These are phyloP conservation scores for Phenganax subtilis DNA, from an alignment of 92 coral and sea anemone species.

Conservation along the genomic window DNA sequence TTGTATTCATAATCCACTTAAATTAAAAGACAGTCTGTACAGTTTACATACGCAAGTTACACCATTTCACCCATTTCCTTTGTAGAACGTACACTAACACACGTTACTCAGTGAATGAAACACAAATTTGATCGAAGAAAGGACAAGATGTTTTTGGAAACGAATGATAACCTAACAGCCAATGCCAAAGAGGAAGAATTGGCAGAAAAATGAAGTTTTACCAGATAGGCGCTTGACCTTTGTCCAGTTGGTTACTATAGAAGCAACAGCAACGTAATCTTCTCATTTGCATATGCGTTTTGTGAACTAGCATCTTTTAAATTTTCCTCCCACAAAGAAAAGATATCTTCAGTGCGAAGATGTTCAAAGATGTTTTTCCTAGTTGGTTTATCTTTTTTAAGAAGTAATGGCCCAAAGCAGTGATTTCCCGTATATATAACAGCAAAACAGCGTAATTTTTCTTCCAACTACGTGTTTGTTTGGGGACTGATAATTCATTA, in stretches of 20 bases:
- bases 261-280: neutral
- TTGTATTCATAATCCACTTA: neutral
- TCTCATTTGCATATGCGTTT: neutral
- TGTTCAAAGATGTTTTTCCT: neutral
- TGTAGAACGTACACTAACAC: neutral
- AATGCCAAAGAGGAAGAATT: neutral
- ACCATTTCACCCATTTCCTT: neutral
- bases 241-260: conserved; percentile 31
- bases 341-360: neutral
- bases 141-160: neutral
- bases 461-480: conserved; percentile 20
- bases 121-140: neutral
- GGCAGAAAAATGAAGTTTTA: neutral
- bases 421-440: neutral
- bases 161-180: neutral
- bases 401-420: neutral
- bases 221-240: conserved; percentile 17
- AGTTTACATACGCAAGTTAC: neutral
- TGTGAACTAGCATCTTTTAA: neutral
- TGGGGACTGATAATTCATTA: conserved; percentile 22
- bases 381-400: neutral
- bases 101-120: neutral
- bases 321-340: neutral
- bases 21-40: neutral
- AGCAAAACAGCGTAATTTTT: conserved; percentile 15